Base-by-base conservation (phyloP, 2,113 vertebrate species). In the Lathamus discolor region DNA sequence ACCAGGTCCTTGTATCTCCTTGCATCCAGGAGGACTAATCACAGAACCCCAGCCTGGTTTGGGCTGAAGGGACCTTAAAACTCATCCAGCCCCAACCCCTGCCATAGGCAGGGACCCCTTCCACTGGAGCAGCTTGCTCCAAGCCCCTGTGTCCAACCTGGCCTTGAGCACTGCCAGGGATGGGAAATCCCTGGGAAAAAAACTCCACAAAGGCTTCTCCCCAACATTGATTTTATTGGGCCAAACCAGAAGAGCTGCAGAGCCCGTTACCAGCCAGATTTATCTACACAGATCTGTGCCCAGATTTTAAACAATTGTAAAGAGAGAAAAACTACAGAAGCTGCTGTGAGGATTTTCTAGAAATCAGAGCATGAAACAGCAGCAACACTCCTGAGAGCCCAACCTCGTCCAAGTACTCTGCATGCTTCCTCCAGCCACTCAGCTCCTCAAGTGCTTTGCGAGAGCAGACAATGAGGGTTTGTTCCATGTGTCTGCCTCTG, bases 211-310 rank as follows among this genome's bases (percentile, higher is more conserved):
- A 51, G 18, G 12, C 15, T 83, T 43, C 68, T 86, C 46, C 17
- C 7, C 17, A 19, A 49, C 46, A 17, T 0, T 12, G n/a, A 52
- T 67, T 41, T 80, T 63, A 41, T 17, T 59, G 17, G 17, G 19
- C 17, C 62, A 19, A 35, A 57, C 2, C 48, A 31, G 9, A 3
- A 10, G 11, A 73, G 43, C 46, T 20, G 35, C 43, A 59, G 57
- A 51, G 1, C 27, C 7, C 0, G 0, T 24, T 6, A 28, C 13
- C 27, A 41, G 24, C 13, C 61, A 67, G 16, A 14, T n/a, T 27
- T 7, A 52, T 16, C 43, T 35, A 19, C 9, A 13, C 7, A 41
- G 51, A 13, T 17, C 35, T 1, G 8, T 35, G n/a, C 18, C 49
- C 24, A 44, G 48, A 7, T 48, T 52, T 76, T 28, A 3, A 78